Conservation (phyloP, 2,113 vertebrate genomes). For the Spea bombifrons region DNA sequence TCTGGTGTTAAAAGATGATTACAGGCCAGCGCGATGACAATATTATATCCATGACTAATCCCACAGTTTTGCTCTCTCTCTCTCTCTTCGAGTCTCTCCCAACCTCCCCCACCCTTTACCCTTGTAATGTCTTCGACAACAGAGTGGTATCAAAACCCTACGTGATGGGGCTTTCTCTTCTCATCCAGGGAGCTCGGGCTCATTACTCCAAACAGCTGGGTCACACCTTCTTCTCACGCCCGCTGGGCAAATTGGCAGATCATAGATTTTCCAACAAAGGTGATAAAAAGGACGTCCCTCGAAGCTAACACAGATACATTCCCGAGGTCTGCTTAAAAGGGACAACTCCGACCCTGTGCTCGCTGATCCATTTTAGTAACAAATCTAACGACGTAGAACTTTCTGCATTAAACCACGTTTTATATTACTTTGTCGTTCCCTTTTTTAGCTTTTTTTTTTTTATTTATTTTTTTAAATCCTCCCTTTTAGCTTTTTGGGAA, state of each 20-base stretch:
- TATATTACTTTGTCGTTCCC: too few species aligned
- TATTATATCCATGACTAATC: slow-evolving; percentile 39
- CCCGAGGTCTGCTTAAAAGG: not conserved
- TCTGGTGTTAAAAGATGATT: slow-evolving; percentile 24
- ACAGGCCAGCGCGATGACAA: not conserved
- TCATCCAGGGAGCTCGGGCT: not conserved
- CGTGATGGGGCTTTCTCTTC: not conserved
- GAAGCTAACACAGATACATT: not conserved
- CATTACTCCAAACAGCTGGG: slow-evolving; percentile 35
- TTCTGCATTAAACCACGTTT: too few species aligned
- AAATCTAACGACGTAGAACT: too few species aligned
- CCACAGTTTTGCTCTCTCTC: not conserved
- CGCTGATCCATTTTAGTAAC: not conserved
- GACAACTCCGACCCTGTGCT: not conserved
- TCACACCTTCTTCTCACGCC: slow-evolving; percentile 35
- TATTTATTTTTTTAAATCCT: too few species aligned
- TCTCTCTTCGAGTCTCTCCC: not conserved
- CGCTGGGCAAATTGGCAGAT: not conserved
- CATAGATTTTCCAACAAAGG: not conserved
- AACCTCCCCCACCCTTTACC: too few species aligned
- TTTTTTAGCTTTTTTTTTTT: too few species aligned
- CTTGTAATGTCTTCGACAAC: not conserved
- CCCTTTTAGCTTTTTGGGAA: too few species aligned
- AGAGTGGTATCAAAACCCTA: not conserved
- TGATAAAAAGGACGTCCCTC: not conserved